These are phyloP conservation scores for Fulica atra DNA, from an alignment of 2,113 vertebrate genomes.

Conservation along the genomic window DNA sequence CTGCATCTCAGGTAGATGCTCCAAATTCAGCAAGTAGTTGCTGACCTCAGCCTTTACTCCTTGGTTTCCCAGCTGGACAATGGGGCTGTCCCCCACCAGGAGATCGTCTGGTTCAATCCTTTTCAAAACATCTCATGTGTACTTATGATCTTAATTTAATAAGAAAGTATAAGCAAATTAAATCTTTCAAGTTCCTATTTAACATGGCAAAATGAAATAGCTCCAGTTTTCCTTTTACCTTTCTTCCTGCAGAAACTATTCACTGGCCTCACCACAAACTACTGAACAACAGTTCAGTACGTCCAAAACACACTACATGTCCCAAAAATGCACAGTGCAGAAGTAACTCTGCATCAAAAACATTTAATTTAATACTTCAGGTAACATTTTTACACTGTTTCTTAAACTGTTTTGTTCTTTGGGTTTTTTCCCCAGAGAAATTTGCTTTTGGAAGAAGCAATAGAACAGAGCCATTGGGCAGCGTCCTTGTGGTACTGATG, in stretches of 20 bases:
- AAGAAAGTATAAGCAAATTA: background rate
- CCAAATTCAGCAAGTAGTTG: background rate
- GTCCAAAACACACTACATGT: background rate
- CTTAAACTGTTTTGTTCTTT: background rate
- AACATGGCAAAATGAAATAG: background rate
- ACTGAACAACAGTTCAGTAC: background rate
- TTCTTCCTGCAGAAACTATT: background rate
- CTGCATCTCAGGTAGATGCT: background rate
- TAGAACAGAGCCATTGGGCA: background rate
- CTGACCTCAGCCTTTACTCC: background rate
- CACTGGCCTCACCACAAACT: background rate
- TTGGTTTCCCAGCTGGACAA: background rate
- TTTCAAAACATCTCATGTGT: background rate
- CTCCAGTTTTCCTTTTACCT: background rate
- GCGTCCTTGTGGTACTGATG: background rate
- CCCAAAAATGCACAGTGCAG: fast-evolving
- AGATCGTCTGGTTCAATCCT: background rate
- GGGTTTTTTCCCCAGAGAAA: no score
- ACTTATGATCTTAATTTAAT: background rate
- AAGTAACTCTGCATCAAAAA: background rate
- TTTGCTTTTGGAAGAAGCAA: background rate
- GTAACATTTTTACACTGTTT: background rate
- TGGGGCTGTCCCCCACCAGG: background rate
- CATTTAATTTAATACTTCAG: background rate
- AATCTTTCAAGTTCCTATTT: background rate